Percentiles rank a stretch among this genome's conserved stretches.
Conservation (phyloP, 2,797 vertebrate genomes). For the Acanthurus leucopareius region DNA sequence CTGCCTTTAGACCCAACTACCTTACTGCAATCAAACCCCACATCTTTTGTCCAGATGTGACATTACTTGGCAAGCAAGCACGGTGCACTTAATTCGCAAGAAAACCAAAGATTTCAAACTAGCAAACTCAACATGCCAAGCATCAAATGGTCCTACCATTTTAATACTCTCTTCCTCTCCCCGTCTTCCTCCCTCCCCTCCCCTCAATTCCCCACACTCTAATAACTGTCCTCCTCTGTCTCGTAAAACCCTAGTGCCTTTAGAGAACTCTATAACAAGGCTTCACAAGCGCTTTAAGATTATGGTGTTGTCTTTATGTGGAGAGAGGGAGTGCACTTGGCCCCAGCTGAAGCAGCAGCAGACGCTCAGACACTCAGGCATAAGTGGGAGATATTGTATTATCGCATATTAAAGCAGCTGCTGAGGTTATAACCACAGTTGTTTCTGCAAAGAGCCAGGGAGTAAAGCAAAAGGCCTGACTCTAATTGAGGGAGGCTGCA, state of each 20-base stretch:
- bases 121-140: conserved; percentile 56
- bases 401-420: conserved; percentile 53
- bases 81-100: conserved; percentile 41
- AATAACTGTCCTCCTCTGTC: conserved; percentile 77
- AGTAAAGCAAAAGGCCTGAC: conserved; percentile 57
- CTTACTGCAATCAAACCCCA: conserved; percentile 44
- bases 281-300: conserved; percentile 84
- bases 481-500: conserved; percentile 71
- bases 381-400: conserved; percentile 57
- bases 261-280: conserved; percentile 83
- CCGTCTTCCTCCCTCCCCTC: conserved; percentile 23
- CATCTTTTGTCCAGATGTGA: conserved; percentile 79
- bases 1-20: conserved; percentile 51
- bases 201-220: conserved; percentile 60
- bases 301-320: conserved; percentile 82
- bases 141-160: conserved; percentile 53
- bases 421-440: conserved; percentile 42
- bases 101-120: conserved; percentile 66
- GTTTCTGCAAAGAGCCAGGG: conserved; percentile 60
- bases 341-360: conserved; percentile 48
- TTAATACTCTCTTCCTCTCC: conserved; percentile 41
- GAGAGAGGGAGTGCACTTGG: conserved; percentile 62
- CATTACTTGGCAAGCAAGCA: conserved; percentile 39
- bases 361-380: conserved; percentile 39
- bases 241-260: conserved; percentile 82